phyloP scores from a whole-genome alignment of 37 sponge, comb jelly and placozoan genomes.

The Aplysina aerophoba region DNA sequence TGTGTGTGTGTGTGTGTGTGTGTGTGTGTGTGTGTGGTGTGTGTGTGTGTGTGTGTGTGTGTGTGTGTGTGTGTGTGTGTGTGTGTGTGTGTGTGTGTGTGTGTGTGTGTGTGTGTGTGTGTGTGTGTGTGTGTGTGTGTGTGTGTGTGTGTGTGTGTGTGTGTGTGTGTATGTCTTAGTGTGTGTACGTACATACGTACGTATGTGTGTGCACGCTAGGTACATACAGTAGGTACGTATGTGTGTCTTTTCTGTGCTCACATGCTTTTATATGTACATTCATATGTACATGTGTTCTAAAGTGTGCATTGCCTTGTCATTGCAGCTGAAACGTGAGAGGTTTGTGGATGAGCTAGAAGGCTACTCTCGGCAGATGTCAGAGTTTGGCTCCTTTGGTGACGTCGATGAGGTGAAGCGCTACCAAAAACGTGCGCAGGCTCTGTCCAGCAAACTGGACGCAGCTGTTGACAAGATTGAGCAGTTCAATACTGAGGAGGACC shows the following conservation, averaged over 20 bases:
- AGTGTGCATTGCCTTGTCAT: neutral
- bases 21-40: too few relatives aligned
- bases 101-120: too few relatives aligned
- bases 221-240: neutral
- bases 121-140: too few relatives aligned
- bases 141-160: conserved; percentile 7
- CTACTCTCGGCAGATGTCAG: conserved; percentile 89
- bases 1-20: too few relatives aligned
- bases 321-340: conserved; percentile 86
- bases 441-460: conserved; percentile 82
- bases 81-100: too few relatives aligned
- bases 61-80: too few relatives aligned
- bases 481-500: conserved; percentile 96
- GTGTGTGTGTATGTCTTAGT: neutral
- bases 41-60: too few relatives aligned
- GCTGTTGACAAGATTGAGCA: conserved; percentile 94
- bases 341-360: conserved; percentile 89
- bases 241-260: neutral
- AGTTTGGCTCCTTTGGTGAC: conserved; percentile 92
- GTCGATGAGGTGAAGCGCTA: conserved; percentile 83
- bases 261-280: neutral
- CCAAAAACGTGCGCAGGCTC: conserved; percentile 86
- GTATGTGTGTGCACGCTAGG: neutral
- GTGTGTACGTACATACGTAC: neutral
- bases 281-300: neutral